Evolutionary conservation across 2,888 invertebrate species (phyloP), one percentile per base, ranked within the genome.

Genomic region (Halictus ligatus): DNA sequence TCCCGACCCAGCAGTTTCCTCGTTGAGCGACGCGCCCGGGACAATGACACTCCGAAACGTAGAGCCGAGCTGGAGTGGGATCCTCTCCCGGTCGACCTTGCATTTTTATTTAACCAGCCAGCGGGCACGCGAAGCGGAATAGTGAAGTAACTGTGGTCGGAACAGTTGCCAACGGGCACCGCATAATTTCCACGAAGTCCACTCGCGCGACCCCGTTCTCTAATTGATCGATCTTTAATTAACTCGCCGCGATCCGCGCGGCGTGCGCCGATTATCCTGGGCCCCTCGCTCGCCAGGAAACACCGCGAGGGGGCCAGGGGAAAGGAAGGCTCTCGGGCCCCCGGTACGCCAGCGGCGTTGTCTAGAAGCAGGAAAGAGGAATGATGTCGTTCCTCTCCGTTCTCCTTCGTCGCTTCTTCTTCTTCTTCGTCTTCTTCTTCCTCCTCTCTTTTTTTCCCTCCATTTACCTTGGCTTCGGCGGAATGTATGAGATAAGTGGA

Each of bases 391-490:
- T 40, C 60, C 64, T 21, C 67, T 64, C 1, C 21, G 67, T 35
- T 18, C 21, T 21, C 5, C 4, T 40, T 2, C 10, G 21, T 35
- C 2, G 35, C 40, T 10, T 40, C 69, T 18, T 40, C 40, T n/a
- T 69, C 5, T 40, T 8, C 29, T 78, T 25, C 78, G 67, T 67
- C 50, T 54, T 43, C 69, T 77, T 69, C 72, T 46, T 58, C 35
- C 54, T 21, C n/a, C 50, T 48, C 50, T 43, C 46, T 50, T 64
- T 83, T 79, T 69, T 71, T 35, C 3, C 3, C 35, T 78, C 72
- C 78, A 60, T 84, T 92, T 86, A 89, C 91, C 90, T 92, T 91
- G 91, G 90, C 89, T 89, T 85, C 86, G 82, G 58, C 83, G 90
- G 91, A 91, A 91, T 91, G 89, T 81, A 76, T 81, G 78, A 86